Evolutionary conservation across 2,888 invertebrate genomes (phyloP), one percentile per base, ranked within the genome.

Genomic region (Villa cingulata): DNA sequence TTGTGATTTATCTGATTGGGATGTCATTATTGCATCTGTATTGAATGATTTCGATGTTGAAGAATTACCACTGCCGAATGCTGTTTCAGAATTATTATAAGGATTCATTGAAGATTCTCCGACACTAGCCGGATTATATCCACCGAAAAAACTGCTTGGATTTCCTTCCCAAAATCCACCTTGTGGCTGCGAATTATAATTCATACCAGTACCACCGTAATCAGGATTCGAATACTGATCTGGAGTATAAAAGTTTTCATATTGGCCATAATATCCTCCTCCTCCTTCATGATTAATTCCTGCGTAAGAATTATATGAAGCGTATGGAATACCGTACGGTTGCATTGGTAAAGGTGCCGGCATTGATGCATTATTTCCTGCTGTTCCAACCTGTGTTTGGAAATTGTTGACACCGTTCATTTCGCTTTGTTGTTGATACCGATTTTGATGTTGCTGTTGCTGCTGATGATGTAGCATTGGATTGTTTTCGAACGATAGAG

Each of bases 361-460:
- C 29, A 32, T 12, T 12, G 29, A 32, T 32, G 29, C 3, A 3
- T 12, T 7, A 32, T 12, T 12, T 12, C 4, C 4, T 14, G 12
- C 12, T 32, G 12, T 32, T 5, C 10, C 7, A 6, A 27, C 6
- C 10, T 32, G 29, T 12, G 12, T 4, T 12, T 7, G 9, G 2
- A 12, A 1, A 12, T 9, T 1, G 4, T 12, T 32, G 12, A 32
- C 12, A 3, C 9, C 12, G 12, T 32, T 32, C 12, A 17, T 29
- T 27, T 46, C 45, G 40, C 37, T 34, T 23, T 39, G 37, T 40
- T 43, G 44, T 20, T 47, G 42, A 1, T 45, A 40, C 15, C 16
- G 45, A 27, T 46, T 40, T 70, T 71, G 52, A 63, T 70, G 19
- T 62, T 59, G 37, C 66, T 70, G 0, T 67, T 66, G 6, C 65